These are phyloP conservation scores for Trichonephila inaurata DNA, from an alignment of 1,140 invertebrate species.

Conservation along the genomic window DNA sequence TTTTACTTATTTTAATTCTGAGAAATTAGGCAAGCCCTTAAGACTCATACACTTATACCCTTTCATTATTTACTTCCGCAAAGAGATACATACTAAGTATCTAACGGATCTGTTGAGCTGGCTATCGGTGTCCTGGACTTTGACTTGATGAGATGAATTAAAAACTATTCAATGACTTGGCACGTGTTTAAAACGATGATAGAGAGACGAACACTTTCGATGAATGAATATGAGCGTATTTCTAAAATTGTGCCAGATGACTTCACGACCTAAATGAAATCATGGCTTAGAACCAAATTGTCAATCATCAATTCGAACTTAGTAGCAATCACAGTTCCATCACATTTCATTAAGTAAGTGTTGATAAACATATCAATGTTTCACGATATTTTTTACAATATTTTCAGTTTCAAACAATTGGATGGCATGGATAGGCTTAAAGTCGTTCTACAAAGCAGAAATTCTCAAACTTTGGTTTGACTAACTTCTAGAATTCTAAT, in stretches of 20 bases:
- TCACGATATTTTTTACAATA: neutral
- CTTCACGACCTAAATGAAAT: neutral
- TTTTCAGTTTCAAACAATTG: too few species aligned
- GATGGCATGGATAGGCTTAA: too few species aligned
- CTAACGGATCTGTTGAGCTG: neutral
- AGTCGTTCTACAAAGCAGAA: too few species aligned
- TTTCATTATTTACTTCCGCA: neutral
- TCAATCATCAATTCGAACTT: neutral
- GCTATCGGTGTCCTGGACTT: neutral
- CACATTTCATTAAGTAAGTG: neutral
- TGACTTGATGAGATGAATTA: neutral
- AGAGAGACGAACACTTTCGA: neutral
- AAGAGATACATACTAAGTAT: neutral
- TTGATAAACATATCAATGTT: neutral
- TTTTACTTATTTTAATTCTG: neutral
- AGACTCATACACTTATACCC: neutral
- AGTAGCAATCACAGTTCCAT: neutral
- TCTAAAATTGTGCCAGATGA: neutral
- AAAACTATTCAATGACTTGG: neutral
- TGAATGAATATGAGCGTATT: neutral
- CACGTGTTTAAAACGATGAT: neutral
- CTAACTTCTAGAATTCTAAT: too few species aligned
- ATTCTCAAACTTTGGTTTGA: too few species aligned
- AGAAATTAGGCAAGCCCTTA: conserved; percentile 8
- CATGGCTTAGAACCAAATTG: neutral